Conservation (phyloP, 2,888 invertebrate genomes). For the Conistra vaccinii region DNA sequence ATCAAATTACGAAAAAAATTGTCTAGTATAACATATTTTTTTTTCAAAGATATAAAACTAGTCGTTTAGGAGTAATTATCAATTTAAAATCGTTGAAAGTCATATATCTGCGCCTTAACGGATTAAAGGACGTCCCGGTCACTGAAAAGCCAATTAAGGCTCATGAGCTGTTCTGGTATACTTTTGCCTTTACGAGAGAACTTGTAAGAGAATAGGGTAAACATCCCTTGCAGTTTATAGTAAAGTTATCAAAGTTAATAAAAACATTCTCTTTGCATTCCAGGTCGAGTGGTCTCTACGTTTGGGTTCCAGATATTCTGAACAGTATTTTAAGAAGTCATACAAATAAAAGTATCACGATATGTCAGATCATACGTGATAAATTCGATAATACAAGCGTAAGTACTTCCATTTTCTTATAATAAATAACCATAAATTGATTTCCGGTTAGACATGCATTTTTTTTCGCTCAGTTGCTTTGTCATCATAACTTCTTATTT, state of each 20-base stretch:
- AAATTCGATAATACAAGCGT: constrained; percentile 77
- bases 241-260: background rate
- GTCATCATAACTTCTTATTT: no score
- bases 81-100: no score
- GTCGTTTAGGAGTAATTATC: no score
- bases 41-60: no score
- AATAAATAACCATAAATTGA: background rate
- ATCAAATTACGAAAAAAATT: no score
- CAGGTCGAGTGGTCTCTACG: constrained; percentile 89
- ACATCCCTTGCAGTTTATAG: background rate
- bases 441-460: no score
- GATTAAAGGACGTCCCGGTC: background rate
- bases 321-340: constrained; percentile 86
- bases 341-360: constrained; percentile 77
- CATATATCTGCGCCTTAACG: no score
- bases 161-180: background rate
- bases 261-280: constrained; percentile 37
- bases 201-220: background rate
- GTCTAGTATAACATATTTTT: no score
- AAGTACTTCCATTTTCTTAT: constrained; percentile 54
- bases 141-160: background rate
- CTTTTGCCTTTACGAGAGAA: background rate
- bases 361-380: constrained; percentile 85
- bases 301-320: constrained; percentile 91
- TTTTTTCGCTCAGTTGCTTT: background rate